phyloP scores from a whole-genome alignment of 2,888 invertebrate species.

The Drosophila nigricruria region DNA sequence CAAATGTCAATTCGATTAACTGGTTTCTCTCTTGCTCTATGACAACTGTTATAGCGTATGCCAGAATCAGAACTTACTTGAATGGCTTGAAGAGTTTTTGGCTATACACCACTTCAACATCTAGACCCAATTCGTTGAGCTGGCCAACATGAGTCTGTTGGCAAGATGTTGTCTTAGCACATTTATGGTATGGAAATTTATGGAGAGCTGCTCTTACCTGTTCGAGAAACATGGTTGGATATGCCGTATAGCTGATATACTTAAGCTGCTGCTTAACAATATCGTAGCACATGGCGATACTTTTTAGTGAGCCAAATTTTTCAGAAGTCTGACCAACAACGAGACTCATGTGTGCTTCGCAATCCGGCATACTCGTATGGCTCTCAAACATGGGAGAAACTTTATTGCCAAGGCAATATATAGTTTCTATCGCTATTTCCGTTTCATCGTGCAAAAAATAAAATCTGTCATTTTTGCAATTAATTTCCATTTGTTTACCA shows the following conservation, averaged over 20 bases:
- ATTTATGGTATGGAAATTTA: background rate
- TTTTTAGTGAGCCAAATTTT: slow-evolving; percentile 24
- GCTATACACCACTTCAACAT: slow-evolving; percentile 29
- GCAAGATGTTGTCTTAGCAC: background rate
- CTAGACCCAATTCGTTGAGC: slow-evolving; percentile 37
- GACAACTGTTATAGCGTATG: background rate
- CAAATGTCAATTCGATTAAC: too few species aligned
- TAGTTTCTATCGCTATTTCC: too few species aligned
- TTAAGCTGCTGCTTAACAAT: slow-evolving; percentile 30
- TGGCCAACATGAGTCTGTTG: slow-evolving; percentile 47
- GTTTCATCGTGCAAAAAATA: too few species aligned
- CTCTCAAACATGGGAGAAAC: slow-evolving; percentile 46
- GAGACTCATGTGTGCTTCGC: slow-evolving; percentile 37
- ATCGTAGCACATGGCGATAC: slow-evolving; percentile 47
- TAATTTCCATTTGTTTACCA: background rate
- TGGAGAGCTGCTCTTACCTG: slow-evolving; percentile 15
- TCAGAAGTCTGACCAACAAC: slow-evolving; percentile 34
- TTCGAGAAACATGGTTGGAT: slow-evolving; percentile 21
- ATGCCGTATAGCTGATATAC: slow-evolving; percentile 46
- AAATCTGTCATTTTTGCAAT: background rate
- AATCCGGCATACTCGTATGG: slow-evolving; percentile 14
- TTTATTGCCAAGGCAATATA: background rate
- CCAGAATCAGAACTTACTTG: slow-evolving; percentile 32
- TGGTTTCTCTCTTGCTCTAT: too few species aligned
- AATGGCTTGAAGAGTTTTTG: slow-evolving; percentile 19